Evolutionary conservation across 2,797 vertebrate species (phyloP).

Genomic region (Tapera naevia): DNA sequence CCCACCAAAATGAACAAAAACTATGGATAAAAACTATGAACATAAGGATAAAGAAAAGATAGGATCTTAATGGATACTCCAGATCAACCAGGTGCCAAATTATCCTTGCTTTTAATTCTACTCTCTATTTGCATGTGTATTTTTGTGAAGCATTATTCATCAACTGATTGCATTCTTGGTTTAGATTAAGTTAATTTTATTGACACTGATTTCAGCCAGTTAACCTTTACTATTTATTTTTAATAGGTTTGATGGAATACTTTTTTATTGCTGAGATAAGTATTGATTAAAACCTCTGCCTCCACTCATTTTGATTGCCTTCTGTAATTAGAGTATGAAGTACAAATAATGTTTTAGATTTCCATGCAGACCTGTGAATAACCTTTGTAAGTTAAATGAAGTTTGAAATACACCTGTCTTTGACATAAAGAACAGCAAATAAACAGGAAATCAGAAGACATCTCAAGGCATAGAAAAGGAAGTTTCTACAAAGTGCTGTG

Average conservation of each 20-base stretch:
- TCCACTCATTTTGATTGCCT: neutral
- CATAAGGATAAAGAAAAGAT: neutral
- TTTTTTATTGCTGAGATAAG: neutral
- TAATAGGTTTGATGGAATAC: neutral
- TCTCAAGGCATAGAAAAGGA: neutral
- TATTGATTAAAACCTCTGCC: slow-evolving; percentile 24
- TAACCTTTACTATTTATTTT: neutral
- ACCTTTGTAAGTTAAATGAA: neutral
- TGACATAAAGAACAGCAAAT: neutral
- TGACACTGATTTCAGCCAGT: neutral
- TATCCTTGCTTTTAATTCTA: neutral
- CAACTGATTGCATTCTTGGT: neutral
- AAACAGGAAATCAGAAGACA: neutral
- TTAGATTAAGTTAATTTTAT: neutral
- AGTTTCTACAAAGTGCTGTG: neutral
- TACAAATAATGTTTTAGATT: neutral
- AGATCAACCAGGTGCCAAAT: neutral
- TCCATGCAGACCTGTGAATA: neutral
- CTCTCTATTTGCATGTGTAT: neutral
- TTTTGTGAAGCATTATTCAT: neutral
- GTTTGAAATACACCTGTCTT: neutral
- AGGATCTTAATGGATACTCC: neutral
- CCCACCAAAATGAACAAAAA: neutral
- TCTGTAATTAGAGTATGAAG: neutral
- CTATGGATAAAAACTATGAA: neutral